These are phyloP conservation scores for Synergus umbraculus DNA, from an alignment of 2,888 invertebrate species.

Conservation along the genomic window DNA sequence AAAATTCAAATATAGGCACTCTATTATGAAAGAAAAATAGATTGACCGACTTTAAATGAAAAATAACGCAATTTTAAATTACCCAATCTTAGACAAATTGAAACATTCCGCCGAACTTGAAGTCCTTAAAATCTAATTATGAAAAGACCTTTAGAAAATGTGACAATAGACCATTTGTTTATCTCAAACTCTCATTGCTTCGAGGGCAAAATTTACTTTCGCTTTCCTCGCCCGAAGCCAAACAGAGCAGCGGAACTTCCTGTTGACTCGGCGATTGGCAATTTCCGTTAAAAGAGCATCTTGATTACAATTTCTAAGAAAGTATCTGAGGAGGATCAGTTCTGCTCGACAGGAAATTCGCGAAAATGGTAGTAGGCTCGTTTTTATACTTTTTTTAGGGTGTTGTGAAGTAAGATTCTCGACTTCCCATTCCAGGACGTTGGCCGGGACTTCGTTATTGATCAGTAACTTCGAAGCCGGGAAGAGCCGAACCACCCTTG, in stretches of 20 bases:
- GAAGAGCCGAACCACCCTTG: conserved; percentile 64
- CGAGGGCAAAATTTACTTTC: conserved; percentile 2
- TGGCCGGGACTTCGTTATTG: conserved; percentile 59
- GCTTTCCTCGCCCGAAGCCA: not conserved
- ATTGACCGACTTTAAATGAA: not conserved
- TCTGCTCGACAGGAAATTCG: conserved; percentile 11
- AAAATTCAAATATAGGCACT: not conserved
- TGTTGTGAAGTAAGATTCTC: conserved; percentile 18
- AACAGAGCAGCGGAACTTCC: conserved; percentile 43
- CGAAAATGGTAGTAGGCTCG: conserved; percentile 1
- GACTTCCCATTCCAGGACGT: not conserved
- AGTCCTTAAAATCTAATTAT: not conserved
- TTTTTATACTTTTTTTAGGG: not conserved
- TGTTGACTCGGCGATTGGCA: conserved; percentile 52
- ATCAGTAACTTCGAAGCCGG: conserved; percentile 61
- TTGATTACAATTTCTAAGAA: not conserved
- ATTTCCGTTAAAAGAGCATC: conserved; percentile 47
- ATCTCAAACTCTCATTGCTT: not conserved
- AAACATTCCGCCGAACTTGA: not conserved
- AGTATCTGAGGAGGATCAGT: conserved; percentile 12
- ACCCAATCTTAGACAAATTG: not conserved
- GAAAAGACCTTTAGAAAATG: not conserved
- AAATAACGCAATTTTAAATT: not conserved
- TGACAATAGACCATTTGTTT: not conserved
- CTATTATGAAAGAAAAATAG: not conserved